A percentile compares a stretch with the other conserved stretches of the same genome.
phyloP scores from a whole-genome alignment of 2,797 vertebrate species.

The Syngnathus acus region DNA sequence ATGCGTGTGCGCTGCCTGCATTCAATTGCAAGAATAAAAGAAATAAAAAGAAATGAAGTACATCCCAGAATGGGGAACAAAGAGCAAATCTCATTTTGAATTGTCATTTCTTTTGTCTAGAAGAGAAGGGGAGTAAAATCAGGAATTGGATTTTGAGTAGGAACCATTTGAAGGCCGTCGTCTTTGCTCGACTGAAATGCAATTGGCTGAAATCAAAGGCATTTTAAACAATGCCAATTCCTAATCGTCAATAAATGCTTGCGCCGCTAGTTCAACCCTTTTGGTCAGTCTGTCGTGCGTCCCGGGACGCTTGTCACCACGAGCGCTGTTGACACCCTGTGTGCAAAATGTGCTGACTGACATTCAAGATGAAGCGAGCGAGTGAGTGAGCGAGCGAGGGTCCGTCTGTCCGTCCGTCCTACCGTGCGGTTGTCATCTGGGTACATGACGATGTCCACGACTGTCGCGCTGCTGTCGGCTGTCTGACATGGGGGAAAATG shows the following conservation, averaged over 20 bases:
- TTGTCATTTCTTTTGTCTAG: too few species aligned
- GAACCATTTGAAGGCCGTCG: too few species aligned
- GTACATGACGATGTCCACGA: slow-evolving; percentile 6
- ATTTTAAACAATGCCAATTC: too few species aligned
- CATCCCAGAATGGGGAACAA: too few species aligned
- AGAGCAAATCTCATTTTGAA: too few species aligned
- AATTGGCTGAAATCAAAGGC: too few species aligned
- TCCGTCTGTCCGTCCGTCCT: background rate
- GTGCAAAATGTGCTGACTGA: background rate
- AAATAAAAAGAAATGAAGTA: background rate
- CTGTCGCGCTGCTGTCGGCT: background rate
- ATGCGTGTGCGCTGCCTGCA: background rate
- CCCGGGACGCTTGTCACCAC: background rate
- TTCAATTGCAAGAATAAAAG: background rate
- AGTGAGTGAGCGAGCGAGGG: too few species aligned
- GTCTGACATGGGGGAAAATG: slow-evolving; percentile 2
- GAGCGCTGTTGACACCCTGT: background rate
- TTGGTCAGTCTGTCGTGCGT: background rate
- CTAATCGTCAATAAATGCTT: too few species aligned
- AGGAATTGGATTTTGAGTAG: too few species aligned
- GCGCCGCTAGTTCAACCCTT: background rate
- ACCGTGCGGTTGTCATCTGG: slow-evolving; percentile 7
- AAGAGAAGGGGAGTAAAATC: too few species aligned
- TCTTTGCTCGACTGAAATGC: too few species aligned
- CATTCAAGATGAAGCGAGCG: background rate